These are phyloP conservation scores for Chironomus tepperi DNA, from an alignment of 1,140 invertebrate species.

Conservation along the genomic window DNA sequence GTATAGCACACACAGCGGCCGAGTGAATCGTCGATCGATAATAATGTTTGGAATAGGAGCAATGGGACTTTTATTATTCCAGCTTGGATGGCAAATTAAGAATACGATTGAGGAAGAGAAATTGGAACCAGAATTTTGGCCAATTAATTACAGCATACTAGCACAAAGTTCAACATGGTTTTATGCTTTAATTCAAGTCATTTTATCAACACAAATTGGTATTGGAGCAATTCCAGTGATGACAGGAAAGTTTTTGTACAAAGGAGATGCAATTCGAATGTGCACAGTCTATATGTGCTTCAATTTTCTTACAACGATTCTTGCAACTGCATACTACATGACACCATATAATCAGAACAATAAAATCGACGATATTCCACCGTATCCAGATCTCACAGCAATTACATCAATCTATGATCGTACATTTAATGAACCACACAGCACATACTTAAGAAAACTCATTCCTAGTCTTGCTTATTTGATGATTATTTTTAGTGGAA, in stretches of 20 bases:
- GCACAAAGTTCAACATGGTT: slow-evolving; percentile 37
- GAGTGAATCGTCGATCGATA: slow-evolving; percentile 34
- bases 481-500: slow-evolving; percentile 33
- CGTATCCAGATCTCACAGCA: slow-evolving; percentile 37
- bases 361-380: slow-evolving; percentile 28
- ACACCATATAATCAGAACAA: slow-evolving; percentile 34
- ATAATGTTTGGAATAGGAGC: slow-evolving; percentile 35
- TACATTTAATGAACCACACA: slow-evolving; percentile 27
- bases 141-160: slow-evolving; percentile 30
- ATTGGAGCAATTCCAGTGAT: slow-evolving; percentile 37
- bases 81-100: slow-evolving; percentile 38
- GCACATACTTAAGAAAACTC: slow-evolving; percentile 30
- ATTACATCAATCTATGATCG: slow-evolving; percentile 38
- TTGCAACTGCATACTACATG: slow-evolving; percentile 38
- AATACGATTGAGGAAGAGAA: slow-evolving; percentile 31
- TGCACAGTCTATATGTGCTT: slow-evolving; percentile 39
- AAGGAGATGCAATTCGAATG: slow-evolving; percentile 38
- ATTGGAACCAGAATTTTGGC: slow-evolving; percentile 36
- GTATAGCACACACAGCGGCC: slow-evolving; percentile 36
- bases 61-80: slow-evolving; percentile 32
- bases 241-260: slow-evolving; percentile 39
- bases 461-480: slow-evolving; percentile 34
- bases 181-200: slow-evolving; percentile 37
- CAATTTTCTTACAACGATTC: slow-evolving; percentile 38
- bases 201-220: slow-evolving; percentile 37